Percentiles rank a stretch among this genome's conserved stretches.
Evolutionary conservation across 2,888 invertebrate species (phyloP).

Genomic region (Psococerastis gibbosa): DNA sequence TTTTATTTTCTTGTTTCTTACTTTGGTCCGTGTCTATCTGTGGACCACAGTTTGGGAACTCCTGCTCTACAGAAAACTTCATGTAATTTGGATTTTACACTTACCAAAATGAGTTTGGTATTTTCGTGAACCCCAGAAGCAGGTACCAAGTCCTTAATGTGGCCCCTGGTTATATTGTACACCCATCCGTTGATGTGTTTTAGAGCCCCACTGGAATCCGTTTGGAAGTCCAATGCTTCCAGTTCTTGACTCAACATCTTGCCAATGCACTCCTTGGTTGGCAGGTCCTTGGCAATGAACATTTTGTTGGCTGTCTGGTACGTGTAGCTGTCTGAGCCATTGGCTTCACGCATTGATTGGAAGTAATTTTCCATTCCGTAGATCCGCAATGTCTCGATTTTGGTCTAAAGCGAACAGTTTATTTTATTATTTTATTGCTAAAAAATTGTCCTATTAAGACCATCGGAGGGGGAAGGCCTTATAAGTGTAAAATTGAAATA

Average conservation of each 20-base stretch:
- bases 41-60: no score
- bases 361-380: constrained; percentile 51
- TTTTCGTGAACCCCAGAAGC: constrained; percentile 36
- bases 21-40: no score
- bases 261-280: constrained; percentile 45
- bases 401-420: constrained; percentile 29
- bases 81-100: constrained; percentile 13
- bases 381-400: constrained; percentile 49
- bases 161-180: constrained; percentile 47
- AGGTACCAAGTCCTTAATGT: constrained; percentile 55
- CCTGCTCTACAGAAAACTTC: neutral
- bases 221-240: constrained; percentile 34
- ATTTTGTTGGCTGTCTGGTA: constrained; percentile 60
- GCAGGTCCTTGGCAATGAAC: constrained; percentile 40
- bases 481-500: no score
- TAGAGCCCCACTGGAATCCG: constrained; percentile 37
- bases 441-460: no score
- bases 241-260: constrained; percentile 34
- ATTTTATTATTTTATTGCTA: neutral
- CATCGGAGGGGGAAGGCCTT: no score
- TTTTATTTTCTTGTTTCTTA: no score
- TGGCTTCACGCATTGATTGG: constrained; percentile 29
- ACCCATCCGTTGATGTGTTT: constrained; percentile 59
- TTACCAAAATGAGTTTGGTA: constrained; percentile 48
- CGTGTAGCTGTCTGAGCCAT: constrained; percentile 41